These are phyloP conservation scores for Sarcophaga bullata DNA, from an alignment of 1,140 invertebrate genomes.

Conservation along the genomic window DNA sequence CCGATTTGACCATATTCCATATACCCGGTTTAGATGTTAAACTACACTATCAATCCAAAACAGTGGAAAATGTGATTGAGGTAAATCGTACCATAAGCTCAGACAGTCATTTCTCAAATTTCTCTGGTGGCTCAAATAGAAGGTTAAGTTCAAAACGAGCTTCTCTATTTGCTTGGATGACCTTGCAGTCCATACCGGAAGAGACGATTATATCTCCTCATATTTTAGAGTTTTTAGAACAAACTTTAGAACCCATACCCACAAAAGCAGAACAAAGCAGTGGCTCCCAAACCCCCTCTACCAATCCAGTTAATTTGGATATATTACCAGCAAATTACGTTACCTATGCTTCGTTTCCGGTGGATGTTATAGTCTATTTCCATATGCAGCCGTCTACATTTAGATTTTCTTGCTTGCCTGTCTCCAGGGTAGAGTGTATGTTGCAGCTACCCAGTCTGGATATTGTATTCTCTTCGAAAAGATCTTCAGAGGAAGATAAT, in stretches of 20 bases:
- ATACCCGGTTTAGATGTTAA: conserved; percentile 95
- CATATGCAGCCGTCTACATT: conserved; percentile 97
- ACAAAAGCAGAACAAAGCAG: conserved; percentile 69
- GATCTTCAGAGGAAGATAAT: conserved; percentile 74
- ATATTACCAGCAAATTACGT: conserved; percentile 79
- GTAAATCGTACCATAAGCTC: conserved; percentile 23
- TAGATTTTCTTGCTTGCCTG: conserved; percentile 93
- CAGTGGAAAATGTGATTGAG: conserved; percentile 68
- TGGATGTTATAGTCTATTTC: conserved; percentile 98
- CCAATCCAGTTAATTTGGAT: conserved; percentile 66
- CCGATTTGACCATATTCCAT: conserved; percentile 91
- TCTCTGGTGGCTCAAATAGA: conserved; percentile 52
- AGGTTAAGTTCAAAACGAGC: conserved; percentile 87
- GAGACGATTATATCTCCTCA: conserved; percentile 95
- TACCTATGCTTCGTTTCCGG: conserved; percentile 90
- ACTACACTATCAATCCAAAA: conserved; percentile 90
- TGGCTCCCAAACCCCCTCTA: conserved; percentile 54
- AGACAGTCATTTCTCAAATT: conserved; percentile 57
- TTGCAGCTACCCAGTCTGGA: conserved; percentile 95
- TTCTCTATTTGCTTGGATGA: conserved; percentile 94
- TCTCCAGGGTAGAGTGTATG: conserved; percentile 96
- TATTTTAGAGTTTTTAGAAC: conserved; percentile 93
- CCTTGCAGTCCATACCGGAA: conserved; percentile 93
- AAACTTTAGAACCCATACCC: conserved; percentile 93
- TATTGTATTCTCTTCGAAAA: conserved; percentile 90